Conservation (phyloP, 1,140 invertebrate genomes). For the Cherax destructor region DNA sequence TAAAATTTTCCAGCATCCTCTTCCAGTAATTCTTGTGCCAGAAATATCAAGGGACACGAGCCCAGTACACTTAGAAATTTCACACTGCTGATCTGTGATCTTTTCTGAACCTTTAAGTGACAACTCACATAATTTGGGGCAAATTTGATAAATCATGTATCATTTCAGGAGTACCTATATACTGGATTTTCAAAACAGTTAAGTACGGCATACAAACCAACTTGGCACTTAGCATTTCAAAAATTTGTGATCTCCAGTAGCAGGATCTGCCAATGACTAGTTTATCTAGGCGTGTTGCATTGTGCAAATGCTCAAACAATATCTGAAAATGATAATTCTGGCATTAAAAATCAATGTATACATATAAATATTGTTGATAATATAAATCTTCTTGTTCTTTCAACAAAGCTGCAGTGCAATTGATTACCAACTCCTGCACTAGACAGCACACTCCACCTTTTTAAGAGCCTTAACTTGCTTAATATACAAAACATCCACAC, state of each 20-base stretch:
- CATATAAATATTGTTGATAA: background rate
- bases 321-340: constrained; percentile 30
- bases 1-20: constrained; percentile 65
- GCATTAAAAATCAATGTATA: background rate
- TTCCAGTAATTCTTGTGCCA: constrained; percentile 70
- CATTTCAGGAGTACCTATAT: constrained; percentile 69
- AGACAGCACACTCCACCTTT: too few species aligned
- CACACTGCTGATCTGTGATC: constrained; percentile 52
- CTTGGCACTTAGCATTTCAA: constrained; percentile 47
- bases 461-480: too few species aligned
- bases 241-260: constrained; percentile 61
- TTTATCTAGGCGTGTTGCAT: constrained; percentile 36
- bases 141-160: constrained; percentile 42
- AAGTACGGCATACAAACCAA: constrained; percentile 43
- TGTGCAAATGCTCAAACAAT: constrained; percentile 51
- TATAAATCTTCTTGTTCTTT: too few species aligned
- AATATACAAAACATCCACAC: too few species aligned
- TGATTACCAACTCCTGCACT: too few species aligned
- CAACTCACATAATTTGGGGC: constrained; percentile 59
- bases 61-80: constrained; percentile 47
- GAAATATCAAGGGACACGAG: constrained; percentile 57
- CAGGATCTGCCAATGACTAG: constrained; percentile 59
- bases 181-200: constrained; percentile 60
- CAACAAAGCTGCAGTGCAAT: too few species aligned
- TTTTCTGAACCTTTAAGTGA: constrained; percentile 67